Conservation (phyloP, 2,113 vertebrate species). For the Meles meles region DNA sequence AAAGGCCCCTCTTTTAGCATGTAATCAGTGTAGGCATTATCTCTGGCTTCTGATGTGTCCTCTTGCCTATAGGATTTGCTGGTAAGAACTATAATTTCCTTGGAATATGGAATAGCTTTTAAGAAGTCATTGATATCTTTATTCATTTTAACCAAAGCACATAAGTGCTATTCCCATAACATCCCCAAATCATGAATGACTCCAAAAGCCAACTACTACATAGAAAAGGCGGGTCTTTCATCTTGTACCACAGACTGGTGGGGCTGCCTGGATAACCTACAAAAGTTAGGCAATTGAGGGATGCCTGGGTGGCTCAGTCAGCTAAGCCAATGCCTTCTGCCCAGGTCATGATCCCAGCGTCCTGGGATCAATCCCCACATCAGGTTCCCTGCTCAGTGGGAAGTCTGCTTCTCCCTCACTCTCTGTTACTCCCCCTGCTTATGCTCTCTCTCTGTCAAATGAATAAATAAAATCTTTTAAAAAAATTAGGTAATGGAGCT, state of each 20-base stretch:
- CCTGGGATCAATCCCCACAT: no score
- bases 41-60: not conserved
- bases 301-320: no score
- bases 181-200: not conserved
- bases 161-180: not conserved
- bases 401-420: no score
- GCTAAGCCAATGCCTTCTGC: no score
- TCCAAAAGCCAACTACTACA: not conserved
- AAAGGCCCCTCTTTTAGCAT: not conserved
- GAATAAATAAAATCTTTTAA: no score
- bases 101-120: not conserved
- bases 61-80: not conserved
- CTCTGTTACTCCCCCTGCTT: no score
- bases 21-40: not conserved
- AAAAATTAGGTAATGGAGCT: not conserved
- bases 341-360: no score
- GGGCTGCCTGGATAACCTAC: not conserved
- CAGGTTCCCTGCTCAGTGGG: no score
- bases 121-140: not conserved
- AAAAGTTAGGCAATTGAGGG: no score
- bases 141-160: not conserved
- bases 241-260: not conserved
- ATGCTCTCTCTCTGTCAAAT: no score
- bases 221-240: not conserved
- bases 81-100: not conserved